Conservation (phyloP, 37 sponge, comb jelly and placozoan species). For the Ianthella basta region DNA sequence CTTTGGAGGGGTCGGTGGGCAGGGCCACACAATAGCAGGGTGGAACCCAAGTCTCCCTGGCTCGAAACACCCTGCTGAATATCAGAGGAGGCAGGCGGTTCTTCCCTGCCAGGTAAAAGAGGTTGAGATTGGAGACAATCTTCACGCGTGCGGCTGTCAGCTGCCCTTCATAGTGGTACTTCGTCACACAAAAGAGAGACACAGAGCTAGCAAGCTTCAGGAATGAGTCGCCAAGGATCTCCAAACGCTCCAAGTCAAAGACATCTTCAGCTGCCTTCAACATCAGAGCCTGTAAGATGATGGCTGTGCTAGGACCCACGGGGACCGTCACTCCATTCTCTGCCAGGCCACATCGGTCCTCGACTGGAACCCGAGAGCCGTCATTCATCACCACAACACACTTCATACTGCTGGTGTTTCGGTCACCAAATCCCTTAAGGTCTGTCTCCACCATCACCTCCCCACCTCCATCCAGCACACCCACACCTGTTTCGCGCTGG, state of each 20-base stretch:
- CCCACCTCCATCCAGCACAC: neutral
- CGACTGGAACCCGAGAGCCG: neutral
- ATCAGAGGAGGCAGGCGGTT: constrained; percentile 26
- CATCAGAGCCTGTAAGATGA: constrained; percentile 83
- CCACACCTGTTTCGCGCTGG: constrained; percentile 44
- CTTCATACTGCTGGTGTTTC: constrained; percentile 2
- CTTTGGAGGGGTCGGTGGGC: neutral
- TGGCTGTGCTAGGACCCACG: constrained; percentile 58
- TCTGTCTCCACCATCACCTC: constrained; percentile 31
- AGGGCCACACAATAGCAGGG: constrained; percentile 41
- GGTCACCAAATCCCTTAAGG: constrained; percentile 60
- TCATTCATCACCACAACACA: neutral
- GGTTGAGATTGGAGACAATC: constrained; percentile 77
- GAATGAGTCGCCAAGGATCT: constrained; percentile 93
- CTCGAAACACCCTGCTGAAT: constrained; percentile 36
- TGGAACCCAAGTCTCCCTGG: constrained; percentile 64
- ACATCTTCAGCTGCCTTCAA: constrained; percentile 69
- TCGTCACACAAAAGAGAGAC: constrained; percentile 55
- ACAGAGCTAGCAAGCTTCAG: constrained; percentile 83
- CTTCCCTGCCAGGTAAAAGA: constrained; percentile 64
- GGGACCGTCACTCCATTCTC: neutral
- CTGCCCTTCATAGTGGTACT: constrained; percentile 71
- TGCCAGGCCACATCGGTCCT: neutral
- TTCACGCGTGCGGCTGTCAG: constrained; percentile 61
- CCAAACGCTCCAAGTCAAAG: constrained; percentile 88